phyloP scores from a whole-genome alignment of 2,888 invertebrate species.

The Drosophila anomelani region DNA sequence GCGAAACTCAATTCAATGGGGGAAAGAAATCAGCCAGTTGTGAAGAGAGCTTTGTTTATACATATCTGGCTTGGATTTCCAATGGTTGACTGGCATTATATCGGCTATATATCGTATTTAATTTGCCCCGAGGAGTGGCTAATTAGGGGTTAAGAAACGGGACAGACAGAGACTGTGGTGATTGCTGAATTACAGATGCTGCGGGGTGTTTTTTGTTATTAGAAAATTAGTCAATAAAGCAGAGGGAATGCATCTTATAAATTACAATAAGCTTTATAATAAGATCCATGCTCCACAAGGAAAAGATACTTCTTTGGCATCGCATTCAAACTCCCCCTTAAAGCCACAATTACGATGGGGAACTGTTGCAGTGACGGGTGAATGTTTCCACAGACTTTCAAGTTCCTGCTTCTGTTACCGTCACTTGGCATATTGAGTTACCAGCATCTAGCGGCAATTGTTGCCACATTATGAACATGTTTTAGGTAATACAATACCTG shows the following conservation, averaged over 20 bases:
- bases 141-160: slow-evolving; percentile 33
- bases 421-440: slow-evolving; percentile 23
- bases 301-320: neutral
- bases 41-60: slow-evolving; percentile 51
- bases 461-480: slow-evolving; percentile 42
- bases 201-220: neutral
- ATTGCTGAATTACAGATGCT: neutral
- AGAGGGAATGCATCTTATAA: neutral
- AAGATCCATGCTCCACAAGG: neutral
- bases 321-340: neutral
- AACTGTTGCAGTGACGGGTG: neutral
- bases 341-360: neutral
- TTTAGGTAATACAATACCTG: slow-evolving; percentile 40
- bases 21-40: slow-evolving; percentile 60
- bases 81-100: slow-evolving; percentile 41
- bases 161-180: neutral
- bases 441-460: slow-evolving; percentile 28
- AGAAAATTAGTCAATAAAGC: neutral
- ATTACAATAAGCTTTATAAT: neutral
- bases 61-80: slow-evolving; percentile 59
- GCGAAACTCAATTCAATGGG: slow-evolving; percentile 55
- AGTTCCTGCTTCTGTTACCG: slow-evolving; percentile 9
- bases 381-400: slow-evolving; percentile 11
- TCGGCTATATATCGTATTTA: slow-evolving; percentile 10
- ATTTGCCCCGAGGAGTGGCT: slow-evolving; percentile 52